Base-by-base conservation (phyloP, 1,140 invertebrate genomes). In the Grapholita molesta region DNA sequence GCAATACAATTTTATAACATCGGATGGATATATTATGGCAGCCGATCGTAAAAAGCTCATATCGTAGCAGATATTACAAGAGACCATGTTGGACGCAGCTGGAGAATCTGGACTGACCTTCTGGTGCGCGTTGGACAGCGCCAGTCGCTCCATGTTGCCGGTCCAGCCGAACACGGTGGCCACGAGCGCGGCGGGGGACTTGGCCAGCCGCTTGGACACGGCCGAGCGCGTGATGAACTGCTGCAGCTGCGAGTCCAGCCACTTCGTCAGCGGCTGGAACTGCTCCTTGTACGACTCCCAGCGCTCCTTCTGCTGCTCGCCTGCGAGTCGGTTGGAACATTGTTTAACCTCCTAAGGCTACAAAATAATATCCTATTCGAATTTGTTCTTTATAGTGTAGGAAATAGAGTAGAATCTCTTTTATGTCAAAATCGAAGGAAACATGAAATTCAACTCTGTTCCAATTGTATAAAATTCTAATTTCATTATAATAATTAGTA, bases 81-180 rank as follows among this genome's bases (percentile, higher is more conserved):
- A 12, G 24, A 3, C 53, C 18, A 7, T 21, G 64, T 21, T 4
- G 12, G 24, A 28, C 9, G 18, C 3, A n/a, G n/a, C n/a, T 33
- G 32, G 8, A 33, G 3, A 8, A 9, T 21, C 4, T 1, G 3
- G 65, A 2, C 48, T 9, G 15, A 74, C 70, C 91, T 99, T 99
- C 82, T 99, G 98, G 92, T 99, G 99, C 18, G 99, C 98, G 90
- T 99, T 99, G 9, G 98, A 98, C 73, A 97, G 94, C 66, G 98
- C 98, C 61, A 99, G 94, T 66, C 99, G 94, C 91, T 99, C 99
- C 99, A 99, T 99, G 87, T 99, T 99, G 69, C 98, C 99, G 77
- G 98, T 99, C 98, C 98, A 99, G 67, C 98, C 98, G 89, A 98
- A 99, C 93, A 97, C 96, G 70, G 96, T 97, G 52, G 99, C 98